These are phyloP conservation scores for Chamaetylas fuelleborni DNA, from an alignment of 2,113 vertebrate genomes.

Conservation along the genomic window DNA sequence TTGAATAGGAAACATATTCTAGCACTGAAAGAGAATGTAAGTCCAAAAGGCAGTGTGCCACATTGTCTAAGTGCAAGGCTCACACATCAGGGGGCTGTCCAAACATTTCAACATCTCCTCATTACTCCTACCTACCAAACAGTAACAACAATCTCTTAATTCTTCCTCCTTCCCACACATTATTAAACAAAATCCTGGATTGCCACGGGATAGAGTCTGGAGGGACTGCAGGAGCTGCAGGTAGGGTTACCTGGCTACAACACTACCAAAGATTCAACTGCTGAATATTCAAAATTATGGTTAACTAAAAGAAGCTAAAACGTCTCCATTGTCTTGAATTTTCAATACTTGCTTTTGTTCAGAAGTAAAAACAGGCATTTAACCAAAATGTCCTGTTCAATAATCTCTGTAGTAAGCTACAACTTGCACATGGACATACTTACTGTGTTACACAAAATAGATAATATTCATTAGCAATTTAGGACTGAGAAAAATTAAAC, in stretches of 20 bases:
- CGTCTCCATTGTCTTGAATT: not conserved
- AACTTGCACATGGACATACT: not conserved
- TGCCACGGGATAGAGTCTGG: not conserved
- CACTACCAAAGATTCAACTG: not conserved
- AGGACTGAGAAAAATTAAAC: not conserved
- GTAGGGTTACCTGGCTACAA: not conserved
- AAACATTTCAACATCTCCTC: not conserved
- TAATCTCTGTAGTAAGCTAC: not conserved
- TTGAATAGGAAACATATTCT: not conserved
- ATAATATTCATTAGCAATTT: not conserved
- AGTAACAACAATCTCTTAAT: not conserved
- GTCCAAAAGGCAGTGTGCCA: not conserved
- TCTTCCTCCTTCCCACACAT: not conserved
- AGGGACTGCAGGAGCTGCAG: not conserved
- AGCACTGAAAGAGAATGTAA: not conserved
- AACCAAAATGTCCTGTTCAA: not conserved
- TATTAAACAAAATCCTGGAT: not conserved
- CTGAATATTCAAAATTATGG: not conserved
- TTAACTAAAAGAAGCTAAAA: not conserved
- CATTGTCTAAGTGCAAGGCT: not conserved
- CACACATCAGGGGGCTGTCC: not conserved
- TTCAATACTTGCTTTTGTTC: not conserved
- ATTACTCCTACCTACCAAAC: not conserved
- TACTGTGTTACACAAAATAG: not conserved
- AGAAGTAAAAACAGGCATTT: not conserved